Percentiles rank a stretch among this genome's conserved stretches.
Evolutionary conservation across 2,797 vertebrate species (phyloP).

Genomic region (Luscinia megarhynchos): DNA sequence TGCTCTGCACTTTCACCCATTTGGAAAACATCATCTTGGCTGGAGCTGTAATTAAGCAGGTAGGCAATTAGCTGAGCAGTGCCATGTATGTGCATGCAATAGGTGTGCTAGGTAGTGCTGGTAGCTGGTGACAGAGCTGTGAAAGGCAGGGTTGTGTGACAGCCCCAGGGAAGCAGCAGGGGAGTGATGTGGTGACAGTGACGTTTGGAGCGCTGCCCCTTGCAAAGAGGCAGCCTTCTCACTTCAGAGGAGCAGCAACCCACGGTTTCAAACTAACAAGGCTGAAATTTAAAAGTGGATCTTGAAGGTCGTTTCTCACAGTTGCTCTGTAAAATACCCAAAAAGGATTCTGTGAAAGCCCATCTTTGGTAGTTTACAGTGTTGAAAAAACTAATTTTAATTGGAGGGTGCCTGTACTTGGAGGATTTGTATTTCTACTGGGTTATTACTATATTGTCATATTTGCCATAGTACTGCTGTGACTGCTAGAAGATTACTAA

Average conservation of each 20-base stretch:
- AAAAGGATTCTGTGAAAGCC: not conserved
- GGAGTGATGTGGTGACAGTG: not conserved
- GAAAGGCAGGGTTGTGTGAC: not conserved
- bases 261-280: not conserved
- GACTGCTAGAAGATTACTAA: not conserved
- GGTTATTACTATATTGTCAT: not conserved
- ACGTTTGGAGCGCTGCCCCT: not conserved
- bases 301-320: not conserved
- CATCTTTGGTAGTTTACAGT: not conserved
- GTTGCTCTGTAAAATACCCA: not conserved
- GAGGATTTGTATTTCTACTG: not conserved
- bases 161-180: not conserved
- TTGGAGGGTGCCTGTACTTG: not conserved
- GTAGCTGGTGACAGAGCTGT: not conserved
- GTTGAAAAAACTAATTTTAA: not conserved
- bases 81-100: not conserved
- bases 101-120: not conserved
- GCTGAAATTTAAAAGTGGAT: not conserved
- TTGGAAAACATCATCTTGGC: not conserved
- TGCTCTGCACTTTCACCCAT: not conserved
- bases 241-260: not conserved
- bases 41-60: not conserved
- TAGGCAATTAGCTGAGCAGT: not conserved
- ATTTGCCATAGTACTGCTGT: not conserved
- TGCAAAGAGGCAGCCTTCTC: not conserved